These are phyloP conservation scores for Laothoe populi DNA, from an alignment of 2,888 invertebrate species.

Conservation along the genomic window DNA sequence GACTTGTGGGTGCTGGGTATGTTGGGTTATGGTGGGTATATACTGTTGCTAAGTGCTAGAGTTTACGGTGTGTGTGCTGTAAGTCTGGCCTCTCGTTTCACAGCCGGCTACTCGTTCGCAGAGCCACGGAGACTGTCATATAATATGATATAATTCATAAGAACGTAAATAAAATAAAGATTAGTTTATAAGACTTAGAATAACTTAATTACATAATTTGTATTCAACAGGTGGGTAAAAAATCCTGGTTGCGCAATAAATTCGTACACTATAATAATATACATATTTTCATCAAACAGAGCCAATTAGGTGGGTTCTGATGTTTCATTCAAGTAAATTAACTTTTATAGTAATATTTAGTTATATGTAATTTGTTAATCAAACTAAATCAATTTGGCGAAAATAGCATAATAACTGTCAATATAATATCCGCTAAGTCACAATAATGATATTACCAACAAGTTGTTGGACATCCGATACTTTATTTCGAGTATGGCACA, in stretches of 20 bases:
- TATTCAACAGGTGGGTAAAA: not conserved
- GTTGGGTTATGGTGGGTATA: no score
- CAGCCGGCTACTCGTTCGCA: no score
- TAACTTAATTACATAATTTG: not conserved
- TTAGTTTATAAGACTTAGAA: not conserved
- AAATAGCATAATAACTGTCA: conserved; percentile 65
- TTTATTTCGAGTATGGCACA: conserved; percentile 44
- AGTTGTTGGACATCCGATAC: conserved; percentile 68
- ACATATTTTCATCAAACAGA: not conserved
- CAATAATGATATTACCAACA: conserved; percentile 64
- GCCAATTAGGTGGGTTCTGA: conserved; percentile 2
- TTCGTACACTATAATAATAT: not conserved
- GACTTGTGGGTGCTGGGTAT: no score
- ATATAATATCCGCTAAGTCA: conserved; percentile 59
- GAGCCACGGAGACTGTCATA: no score
- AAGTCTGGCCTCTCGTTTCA: no score
- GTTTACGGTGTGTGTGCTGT: no score
- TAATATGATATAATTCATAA: not conserved
- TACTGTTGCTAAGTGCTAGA: no score
- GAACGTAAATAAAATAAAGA: not conserved
- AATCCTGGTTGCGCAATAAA: conserved; percentile 2
- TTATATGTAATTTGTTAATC: conserved; percentile 44
- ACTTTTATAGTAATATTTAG: conserved; percentile 30
- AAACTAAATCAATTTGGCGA: conserved; percentile 50
- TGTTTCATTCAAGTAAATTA: conserved; percentile 29